Evolutionary conservation across 2,113 vertebrate genomes (phyloP).

Genomic region (Stegostoma tigrinum): DNA sequence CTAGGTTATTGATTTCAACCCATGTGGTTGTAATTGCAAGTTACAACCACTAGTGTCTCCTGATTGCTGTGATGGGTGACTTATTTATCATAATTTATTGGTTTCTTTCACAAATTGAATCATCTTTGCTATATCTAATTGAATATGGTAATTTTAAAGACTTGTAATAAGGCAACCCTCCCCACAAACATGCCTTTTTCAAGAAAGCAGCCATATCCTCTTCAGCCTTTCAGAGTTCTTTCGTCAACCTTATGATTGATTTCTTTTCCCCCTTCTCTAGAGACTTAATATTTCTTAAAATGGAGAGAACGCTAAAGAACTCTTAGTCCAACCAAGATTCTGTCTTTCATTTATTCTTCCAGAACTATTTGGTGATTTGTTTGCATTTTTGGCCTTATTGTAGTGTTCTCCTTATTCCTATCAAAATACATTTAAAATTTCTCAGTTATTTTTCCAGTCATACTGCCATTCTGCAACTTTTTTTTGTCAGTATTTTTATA

Average conservation of each 20-base stretch:
- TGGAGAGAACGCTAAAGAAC: neutral
- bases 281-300: neutral
- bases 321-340: neutral
- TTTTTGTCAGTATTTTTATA: neutral
- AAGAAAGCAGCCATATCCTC: neutral
- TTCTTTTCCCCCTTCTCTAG: neutral
- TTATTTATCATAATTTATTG: neutral
- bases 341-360: too few species aligned
- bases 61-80: too few species aligned
- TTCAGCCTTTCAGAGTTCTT: neutral
- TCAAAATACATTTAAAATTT: too few species aligned
- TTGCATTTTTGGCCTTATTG: too few species aligned
- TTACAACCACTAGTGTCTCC: too few species aligned
- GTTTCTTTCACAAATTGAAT: neutral
- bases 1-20: too few species aligned
- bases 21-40: too few species aligned
- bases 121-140: neutral
- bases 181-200: neutral
- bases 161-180: neutral
- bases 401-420: neutral
- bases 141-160: neutral
- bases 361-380: too few species aligned
- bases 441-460: too few species aligned
- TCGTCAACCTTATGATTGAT: neutral
- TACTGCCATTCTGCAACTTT: neutral